phyloP scores from a whole-genome alignment of 2,888 invertebrate genomes.

The Hydraecia micacea region DNA sequence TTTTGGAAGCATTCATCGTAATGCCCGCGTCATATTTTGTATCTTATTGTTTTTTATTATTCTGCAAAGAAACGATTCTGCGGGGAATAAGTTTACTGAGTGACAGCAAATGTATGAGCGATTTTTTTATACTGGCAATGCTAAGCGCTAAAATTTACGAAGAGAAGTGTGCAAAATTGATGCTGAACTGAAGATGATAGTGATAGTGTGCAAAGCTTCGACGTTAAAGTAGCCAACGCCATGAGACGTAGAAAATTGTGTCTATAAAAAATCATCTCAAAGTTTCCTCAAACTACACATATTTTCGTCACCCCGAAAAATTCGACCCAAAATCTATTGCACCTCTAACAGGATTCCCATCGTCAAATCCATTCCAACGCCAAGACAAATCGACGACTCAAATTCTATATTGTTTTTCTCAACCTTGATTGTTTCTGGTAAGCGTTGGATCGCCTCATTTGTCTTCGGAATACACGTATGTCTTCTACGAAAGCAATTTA shows the following conservation, averaged over 20 bases:
- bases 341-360: constrained; percentile 54
- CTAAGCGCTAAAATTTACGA: neutral
- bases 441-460: constrained; percentile 69
- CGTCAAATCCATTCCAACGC: constrained; percentile 68
- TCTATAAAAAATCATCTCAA: neutral
- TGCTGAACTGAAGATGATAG: neutral
- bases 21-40: constrained; percentile 38
- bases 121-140: constrained; percentile 6
- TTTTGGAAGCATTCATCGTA: constrained; percentile 36
- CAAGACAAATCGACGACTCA: constrained; percentile 77
- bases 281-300: neutral
- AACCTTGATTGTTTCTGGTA: constrained; percentile 70
- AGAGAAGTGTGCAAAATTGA: neutral
- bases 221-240: neutral
- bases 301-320: constrained; percentile 15
- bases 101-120: neutral
- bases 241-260: neutral
- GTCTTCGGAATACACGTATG: constrained; percentile 66
- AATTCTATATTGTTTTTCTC: constrained; percentile 75
- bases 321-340: constrained; percentile 23
- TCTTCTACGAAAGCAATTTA: constrained; percentile 69
- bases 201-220: neutral
- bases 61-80: neutral
- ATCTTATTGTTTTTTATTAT: constrained; percentile 32
- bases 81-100: neutral